Base-by-base conservation (phyloP, 1,140 invertebrate genomes). In the Bathynomus jamesi region DNA sequence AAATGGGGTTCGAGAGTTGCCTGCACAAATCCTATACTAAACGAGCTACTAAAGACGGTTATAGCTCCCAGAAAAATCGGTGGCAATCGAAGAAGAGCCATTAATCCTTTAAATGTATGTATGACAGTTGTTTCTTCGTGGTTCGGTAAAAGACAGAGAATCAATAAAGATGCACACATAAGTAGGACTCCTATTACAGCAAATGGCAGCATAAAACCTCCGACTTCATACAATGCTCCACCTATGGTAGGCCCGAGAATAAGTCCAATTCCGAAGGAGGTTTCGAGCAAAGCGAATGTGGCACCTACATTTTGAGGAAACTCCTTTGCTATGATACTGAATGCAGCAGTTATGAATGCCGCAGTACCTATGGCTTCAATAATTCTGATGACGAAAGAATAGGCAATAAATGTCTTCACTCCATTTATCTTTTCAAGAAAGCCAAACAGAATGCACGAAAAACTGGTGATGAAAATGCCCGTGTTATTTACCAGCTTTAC, bases 351-450 rank as follows among this genome's bases (percentile, higher is more conserved):
- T 1, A 96, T 84, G 83, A 95, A 95, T 2, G 92, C 93, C 0
- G 94, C 93, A 79, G 94, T 93, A 27, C 94, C 94, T 82, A 94
- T 83, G 0, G 94, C 95, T 82, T 96, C 94, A n/a, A 95, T 81
- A 72, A 93, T 91, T 72, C 95, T 85, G 68, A 95, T 90, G 1
- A 89, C 77, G 81, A 97, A 94, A 72, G 92, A 94, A 65, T 94
- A 84, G 8, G 88, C 85, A 75, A 96, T 93, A 82, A 96, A 98
- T 0, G 88, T 85, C 65, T 86, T 86, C 69, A 92, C 91, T 8
- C 89, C 88, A 21, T 94, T 85, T 30, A 93, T 86, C 80, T 87
- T 89, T 80, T 95, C 92, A 67, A 94, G 81, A 46, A 92, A 84
- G 11, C 90, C 90, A 80, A 78, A 85, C 80, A 79, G 73, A 77